A percentile compares a stretch with the other conserved stretches of the same genome.
Conservation (phyloP, 2,888 invertebrate genomes). For the Maniola hyperantus region DNA sequence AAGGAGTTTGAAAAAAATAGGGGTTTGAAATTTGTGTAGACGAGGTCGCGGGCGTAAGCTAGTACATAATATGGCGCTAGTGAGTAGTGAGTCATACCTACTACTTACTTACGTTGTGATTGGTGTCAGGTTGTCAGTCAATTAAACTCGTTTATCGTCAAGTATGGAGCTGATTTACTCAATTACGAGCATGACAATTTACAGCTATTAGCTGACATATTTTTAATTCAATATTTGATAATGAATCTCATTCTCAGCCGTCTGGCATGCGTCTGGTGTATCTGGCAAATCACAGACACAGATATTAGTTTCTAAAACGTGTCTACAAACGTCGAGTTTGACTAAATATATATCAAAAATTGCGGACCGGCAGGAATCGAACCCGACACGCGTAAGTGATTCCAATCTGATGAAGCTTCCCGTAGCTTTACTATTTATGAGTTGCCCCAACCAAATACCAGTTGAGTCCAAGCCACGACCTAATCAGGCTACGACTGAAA, state of each 20-base stretch:
- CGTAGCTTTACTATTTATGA: constrained; percentile 1
- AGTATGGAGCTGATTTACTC: constrained; percentile 8
- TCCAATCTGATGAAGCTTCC: not conserved
- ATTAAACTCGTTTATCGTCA: constrained; percentile 11
- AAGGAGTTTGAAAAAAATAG: too few relatives aligned
- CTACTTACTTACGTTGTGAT: not conserved
- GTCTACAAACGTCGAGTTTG: too few relatives aligned
- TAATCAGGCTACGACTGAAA: constrained; percentile 5
- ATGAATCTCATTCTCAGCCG: not conserved
- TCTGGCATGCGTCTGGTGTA: too few relatives aligned
- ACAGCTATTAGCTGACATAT: not conserved
- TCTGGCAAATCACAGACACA: too few relatives aligned
- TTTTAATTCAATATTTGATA: constrained; percentile 1
- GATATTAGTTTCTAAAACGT: too few relatives aligned
- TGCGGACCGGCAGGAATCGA: too few relatives aligned
- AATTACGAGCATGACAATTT: not conserved
- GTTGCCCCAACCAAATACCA: not conserved
- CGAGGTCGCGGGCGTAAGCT: too few relatives aligned
- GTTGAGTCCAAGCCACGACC: constrained; percentile 4
- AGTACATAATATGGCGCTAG: not conserved
- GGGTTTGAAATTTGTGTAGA: too few relatives aligned
- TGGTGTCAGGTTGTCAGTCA: constrained; percentile 10
- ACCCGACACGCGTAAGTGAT: not conserved
- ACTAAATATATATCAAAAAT: too few relatives aligned
- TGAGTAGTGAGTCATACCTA: not conserved